Evolutionary conservation across 2,797 vertebrate species (phyloP).

Genomic region (Myotis vivesi): DNA sequence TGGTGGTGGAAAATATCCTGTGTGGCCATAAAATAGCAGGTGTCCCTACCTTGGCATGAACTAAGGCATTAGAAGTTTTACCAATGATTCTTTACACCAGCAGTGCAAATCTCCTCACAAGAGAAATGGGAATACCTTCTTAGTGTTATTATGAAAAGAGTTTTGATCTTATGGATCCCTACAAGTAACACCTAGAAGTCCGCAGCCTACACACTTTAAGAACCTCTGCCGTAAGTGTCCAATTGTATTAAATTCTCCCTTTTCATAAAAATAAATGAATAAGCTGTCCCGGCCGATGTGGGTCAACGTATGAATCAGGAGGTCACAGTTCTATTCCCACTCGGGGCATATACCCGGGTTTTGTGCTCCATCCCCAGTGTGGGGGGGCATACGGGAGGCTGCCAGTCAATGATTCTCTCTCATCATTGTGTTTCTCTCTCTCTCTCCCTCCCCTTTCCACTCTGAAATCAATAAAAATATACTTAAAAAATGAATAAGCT

Average conservation of each 20-base stretch:
- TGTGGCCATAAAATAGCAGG: neutral
- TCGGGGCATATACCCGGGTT: too few species aligned
- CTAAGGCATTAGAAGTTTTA: neutral
- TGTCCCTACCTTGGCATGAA: neutral
- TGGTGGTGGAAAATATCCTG: neutral
- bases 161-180: neutral
- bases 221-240: neutral
- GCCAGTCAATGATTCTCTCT: too few species aligned
- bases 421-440: too few species aligned
- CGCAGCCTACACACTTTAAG: neutral
- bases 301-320: too few species aligned
- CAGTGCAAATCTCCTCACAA: neutral
- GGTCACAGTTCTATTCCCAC: too few species aligned
- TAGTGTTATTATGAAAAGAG: neutral
- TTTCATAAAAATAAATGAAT: neutral
- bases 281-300: neutral
- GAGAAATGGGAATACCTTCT: neutral
- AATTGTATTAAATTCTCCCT: neutral
- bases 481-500: neutral
- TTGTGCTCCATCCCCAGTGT: too few species aligned
- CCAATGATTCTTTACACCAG: neutral
- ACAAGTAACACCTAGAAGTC: neutral
- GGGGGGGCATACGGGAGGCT: too few species aligned
- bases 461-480: too few species aligned
- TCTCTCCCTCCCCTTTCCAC: too few species aligned